These are phyloP conservation scores for Hypotaenidia okinawae DNA, from an alignment of 2,797 vertebrate species.

Conservation along the genomic window DNA sequence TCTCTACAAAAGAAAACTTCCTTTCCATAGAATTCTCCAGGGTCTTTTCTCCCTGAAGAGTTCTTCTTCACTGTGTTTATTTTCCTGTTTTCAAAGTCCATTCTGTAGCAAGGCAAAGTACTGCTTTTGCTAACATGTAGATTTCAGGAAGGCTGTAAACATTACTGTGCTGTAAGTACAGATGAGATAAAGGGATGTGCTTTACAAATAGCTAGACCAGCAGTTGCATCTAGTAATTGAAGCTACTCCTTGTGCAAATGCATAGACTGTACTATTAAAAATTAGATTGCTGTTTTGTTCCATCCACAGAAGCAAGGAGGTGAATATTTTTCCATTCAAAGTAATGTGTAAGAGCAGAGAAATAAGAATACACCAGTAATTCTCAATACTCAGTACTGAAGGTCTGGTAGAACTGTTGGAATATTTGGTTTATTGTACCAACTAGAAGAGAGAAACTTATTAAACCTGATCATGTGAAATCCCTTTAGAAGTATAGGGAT, in stretches of 20 bases:
- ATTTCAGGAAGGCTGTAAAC: background rate
- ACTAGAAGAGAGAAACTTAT: background rate
- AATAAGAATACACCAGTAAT: background rate
- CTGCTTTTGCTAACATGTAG: background rate
- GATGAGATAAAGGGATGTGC: background rate
- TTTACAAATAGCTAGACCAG: background rate
- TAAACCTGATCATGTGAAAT: background rate
- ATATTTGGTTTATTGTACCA: background rate
- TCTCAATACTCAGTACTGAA: background rate
- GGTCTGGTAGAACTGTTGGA: background rate
- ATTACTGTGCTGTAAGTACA: background rate
- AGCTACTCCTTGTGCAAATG: background rate
- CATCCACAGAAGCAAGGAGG: background rate
- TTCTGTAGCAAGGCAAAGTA: background rate
- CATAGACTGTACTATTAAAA: background rate
- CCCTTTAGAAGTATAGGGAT: background rate
- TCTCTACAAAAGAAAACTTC: background rate
- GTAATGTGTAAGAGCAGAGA: background rate
- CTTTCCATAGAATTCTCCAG: background rate
- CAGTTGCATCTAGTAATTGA: background rate
- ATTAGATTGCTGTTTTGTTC: background rate
- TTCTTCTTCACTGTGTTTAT: background rate
- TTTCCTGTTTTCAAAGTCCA: background rate
- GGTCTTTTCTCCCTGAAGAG: background rate
- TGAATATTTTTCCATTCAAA: background rate